Evolutionary conservation across 2,797 vertebrate species (phyloP).

Genomic region (Hippocampus kuda): DNA sequence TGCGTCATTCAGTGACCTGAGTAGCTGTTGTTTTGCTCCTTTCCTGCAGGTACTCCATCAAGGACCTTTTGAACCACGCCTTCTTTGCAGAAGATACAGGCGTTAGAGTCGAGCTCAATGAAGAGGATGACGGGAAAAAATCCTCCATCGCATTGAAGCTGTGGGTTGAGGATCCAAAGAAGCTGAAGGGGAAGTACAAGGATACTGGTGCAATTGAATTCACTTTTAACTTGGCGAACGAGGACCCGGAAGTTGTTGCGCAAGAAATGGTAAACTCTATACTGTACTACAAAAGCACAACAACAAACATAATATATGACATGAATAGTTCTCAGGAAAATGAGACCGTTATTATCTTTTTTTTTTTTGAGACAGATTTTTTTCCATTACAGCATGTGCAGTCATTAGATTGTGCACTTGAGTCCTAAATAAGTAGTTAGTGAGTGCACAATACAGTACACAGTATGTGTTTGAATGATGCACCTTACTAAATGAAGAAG

Average conservation of each 20-base stretch:
- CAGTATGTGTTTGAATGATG: neutral
- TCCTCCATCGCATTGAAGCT: conserved; percentile 88
- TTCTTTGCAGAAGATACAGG: conserved; percentile 99
- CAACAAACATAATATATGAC: neutral
- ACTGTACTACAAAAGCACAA: no score
- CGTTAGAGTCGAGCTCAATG: conserved; percentile 94
- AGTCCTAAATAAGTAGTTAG: neutral
- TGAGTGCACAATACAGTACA: neutral
- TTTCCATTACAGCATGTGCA: neutral
- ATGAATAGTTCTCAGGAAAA: neutral
- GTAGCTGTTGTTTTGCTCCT: conserved; percentile 26
- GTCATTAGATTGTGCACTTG: neutral
- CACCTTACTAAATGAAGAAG: neutral
- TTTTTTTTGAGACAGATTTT: no score
- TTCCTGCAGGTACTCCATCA: conserved; percentile 85
- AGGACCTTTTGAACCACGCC: conserved; percentile 94
- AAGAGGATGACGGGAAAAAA: conserved; percentile 93
- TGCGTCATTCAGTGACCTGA: conserved; percentile 20
- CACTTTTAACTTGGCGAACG: conserved; percentile 87
- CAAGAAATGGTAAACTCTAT: conserved; percentile 85
- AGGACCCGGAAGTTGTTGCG: conserved; percentile 91
- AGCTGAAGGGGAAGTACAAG: conserved; percentile 97
- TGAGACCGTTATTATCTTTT: neutral
- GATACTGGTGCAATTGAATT: conserved; percentile 97
- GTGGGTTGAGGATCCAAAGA: conserved; percentile 97